Conservation (phyloP, 2,888 invertebrate genomes). For the Candidula unifasciata region DNA sequence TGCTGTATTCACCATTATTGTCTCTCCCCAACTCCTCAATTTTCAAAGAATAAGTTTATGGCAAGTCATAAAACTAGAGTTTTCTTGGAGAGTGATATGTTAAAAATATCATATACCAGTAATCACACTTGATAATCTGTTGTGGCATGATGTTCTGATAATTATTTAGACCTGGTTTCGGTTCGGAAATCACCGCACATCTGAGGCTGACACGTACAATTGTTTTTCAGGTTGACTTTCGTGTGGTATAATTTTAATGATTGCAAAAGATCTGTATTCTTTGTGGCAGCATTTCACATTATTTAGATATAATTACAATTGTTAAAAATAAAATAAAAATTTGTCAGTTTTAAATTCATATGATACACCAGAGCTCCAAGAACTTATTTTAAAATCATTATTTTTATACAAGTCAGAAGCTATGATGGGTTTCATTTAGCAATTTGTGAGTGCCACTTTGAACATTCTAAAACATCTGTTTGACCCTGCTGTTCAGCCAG, state of each 20-base stretch:
- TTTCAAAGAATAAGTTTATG: too few relatives aligned
- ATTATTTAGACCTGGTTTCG: too few relatives aligned
- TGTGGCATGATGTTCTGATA: too few relatives aligned
- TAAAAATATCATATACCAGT: too few relatives aligned
- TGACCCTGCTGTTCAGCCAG: too few relatives aligned
- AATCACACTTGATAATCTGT: too few relatives aligned
- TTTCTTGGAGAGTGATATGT: too few relatives aligned
- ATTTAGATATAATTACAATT: neutral
- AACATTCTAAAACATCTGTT: neutral
- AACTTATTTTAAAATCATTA: neutral
- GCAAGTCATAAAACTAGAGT: too few relatives aligned
- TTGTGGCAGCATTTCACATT: conserved; percentile 1
- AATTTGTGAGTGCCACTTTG: neutral
- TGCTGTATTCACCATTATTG: too few relatives aligned
- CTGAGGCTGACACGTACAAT: conserved; percentile 32
- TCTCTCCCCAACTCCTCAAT: too few relatives aligned
- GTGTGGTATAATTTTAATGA: neutral
- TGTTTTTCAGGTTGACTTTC: neutral
- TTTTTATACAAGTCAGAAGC: neutral
- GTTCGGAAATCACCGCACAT: too few relatives aligned
- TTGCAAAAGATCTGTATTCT: neutral
- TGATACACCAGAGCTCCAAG: neutral
- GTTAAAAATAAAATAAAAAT: too few relatives aligned
- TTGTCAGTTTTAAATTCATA: neutral
- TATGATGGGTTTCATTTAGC: neutral